These are phyloP conservation scores for Kryptolebias ocellatus DNA, from an alignment of 2,797 vertebrate genomes.

Conservation along the genomic window DNA sequence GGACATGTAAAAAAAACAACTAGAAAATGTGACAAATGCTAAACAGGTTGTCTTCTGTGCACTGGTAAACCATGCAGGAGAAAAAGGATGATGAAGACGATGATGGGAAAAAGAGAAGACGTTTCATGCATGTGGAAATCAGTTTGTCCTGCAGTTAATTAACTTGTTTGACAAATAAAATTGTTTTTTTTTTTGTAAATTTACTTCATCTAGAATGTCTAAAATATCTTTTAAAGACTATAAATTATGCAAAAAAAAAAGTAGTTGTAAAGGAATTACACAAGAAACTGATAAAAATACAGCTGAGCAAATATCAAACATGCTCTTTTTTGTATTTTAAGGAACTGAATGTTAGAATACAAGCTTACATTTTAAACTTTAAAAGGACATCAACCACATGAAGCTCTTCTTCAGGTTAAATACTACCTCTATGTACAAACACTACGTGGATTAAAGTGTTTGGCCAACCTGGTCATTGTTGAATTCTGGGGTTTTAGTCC, in stretches of 20 bases:
- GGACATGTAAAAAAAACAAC: no score
- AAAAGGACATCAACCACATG: constrained; percentile 6
- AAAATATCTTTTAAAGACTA: neutral
- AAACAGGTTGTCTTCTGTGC: constrained; percentile 25
- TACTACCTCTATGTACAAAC: neutral
- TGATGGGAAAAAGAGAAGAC: constrained; percentile 30
- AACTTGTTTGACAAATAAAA: neutral
- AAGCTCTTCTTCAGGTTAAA: constrained; percentile 25
- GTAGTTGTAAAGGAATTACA: neutral
- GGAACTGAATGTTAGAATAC: no score
- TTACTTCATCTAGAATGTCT: neutral
- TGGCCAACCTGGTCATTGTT: no score
- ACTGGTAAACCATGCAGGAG: constrained; percentile 67
- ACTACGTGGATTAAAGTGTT: no score
- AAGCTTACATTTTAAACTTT: constrained; percentile 11
- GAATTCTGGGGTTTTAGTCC: no score
- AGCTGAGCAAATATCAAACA: constrained; percentile 10
- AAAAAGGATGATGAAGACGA: constrained; percentile 30
- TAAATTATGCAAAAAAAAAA: constrained; percentile 9
- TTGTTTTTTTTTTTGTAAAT: neutral
- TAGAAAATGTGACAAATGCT: neutral
- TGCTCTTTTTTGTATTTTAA: constrained; percentile 8
- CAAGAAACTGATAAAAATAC: neutral
- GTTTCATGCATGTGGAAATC: constrained; percentile 27
- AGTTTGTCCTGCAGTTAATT: neutral